Conservation (phyloP, 2,888 invertebrate genomes). For the Tetramorium bicarinatum region DNA sequence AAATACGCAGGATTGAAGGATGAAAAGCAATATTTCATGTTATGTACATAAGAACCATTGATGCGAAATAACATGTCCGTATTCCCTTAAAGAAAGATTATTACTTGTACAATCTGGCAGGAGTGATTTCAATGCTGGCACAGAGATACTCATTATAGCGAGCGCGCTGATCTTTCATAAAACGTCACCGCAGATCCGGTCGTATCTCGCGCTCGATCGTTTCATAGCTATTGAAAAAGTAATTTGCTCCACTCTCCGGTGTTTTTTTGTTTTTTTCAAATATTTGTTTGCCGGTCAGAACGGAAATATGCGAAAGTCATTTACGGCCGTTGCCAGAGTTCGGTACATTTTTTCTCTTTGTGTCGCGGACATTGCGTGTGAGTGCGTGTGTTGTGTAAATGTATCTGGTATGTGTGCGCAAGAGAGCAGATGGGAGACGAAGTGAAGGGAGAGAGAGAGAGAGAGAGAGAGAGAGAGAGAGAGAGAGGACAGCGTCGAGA, state of each 20-base stretch:
- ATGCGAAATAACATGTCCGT: neutral
- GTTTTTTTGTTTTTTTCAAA: slow-evolving; percentile 40
- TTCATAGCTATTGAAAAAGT: slow-evolving; percentile 50
- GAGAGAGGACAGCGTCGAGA: slow-evolving; percentile 28
- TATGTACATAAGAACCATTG: neutral
- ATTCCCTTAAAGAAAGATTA: neutral
- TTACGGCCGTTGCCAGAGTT: slow-evolving; percentile 48
- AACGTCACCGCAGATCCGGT: slow-evolving; percentile 16
- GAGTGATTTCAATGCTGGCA: slow-evolving; percentile 36
- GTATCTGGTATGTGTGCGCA: neutral
- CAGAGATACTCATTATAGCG: slow-evolving; percentile 14
- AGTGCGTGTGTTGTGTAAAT: neutral
- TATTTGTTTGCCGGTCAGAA: slow-evolving; percentile 40
- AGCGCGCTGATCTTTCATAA: slow-evolving; percentile 12
- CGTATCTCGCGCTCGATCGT: slow-evolving; percentile 5
- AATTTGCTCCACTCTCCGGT: slow-evolving; percentile 40
- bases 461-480: neutral
- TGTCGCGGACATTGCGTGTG: neutral
- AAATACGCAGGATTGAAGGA: neutral
- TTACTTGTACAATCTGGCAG: neutral
- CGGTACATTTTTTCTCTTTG: slow-evolving; percentile 31
- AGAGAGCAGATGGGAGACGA: slow-evolving; percentile 18
- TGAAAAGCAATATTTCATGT: neutral
- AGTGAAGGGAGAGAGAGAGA: slow-evolving; percentile 6
- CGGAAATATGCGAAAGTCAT: slow-evolving; percentile 58